These are phyloP conservation scores for Euwallacea similis DNA, from an alignment of 1,140 invertebrate genomes.

Conservation along the genomic window DNA sequence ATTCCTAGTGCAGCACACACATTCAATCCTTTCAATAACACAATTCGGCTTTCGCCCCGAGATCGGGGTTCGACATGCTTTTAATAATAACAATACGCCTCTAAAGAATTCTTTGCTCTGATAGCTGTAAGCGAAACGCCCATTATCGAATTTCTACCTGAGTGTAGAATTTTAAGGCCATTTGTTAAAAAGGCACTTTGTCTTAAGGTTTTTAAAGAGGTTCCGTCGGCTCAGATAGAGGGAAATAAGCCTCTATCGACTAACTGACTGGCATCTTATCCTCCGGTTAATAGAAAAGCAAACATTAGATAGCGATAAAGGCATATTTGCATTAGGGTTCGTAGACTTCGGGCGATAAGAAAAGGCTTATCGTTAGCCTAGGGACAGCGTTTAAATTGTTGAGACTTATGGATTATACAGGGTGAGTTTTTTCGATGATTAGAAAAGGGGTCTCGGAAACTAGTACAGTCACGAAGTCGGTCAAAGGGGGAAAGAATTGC, in stretches of 20 bases:
- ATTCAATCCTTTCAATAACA: conserved; percentile 21
- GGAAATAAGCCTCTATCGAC: too few relatives aligned
- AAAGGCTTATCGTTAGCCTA: not conserved
- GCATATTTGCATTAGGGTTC: conserved; percentile 2
- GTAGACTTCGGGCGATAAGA: not conserved
- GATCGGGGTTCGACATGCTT: conserved; percentile 27
- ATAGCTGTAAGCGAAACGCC: conserved; percentile 30
- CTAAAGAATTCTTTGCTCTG: not conserved
- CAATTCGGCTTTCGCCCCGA: not conserved
- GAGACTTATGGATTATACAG: too few relatives aligned
- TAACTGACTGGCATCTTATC: not conserved
- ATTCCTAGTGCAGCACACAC: not conserved
- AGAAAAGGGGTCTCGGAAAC: too few relatives aligned
- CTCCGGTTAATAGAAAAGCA: not conserved
- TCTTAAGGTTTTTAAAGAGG: too few relatives aligned
- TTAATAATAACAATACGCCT: conserved; percentile 16
- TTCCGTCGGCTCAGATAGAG: too few relatives aligned
- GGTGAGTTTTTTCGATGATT: too few relatives aligned
- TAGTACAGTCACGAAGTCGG: too few relatives aligned
- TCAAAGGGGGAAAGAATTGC: too few relatives aligned
- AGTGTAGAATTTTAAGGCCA: not conserved
- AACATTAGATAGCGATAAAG: not conserved
- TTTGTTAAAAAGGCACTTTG: too few relatives aligned
- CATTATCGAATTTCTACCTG: conserved; percentile 26
- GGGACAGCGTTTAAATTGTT: too few relatives aligned